These are phyloP conservation scores for Haemorhous mexicanus DNA, from an alignment of 2,113 vertebrate species.

Conservation along the genomic window DNA sequence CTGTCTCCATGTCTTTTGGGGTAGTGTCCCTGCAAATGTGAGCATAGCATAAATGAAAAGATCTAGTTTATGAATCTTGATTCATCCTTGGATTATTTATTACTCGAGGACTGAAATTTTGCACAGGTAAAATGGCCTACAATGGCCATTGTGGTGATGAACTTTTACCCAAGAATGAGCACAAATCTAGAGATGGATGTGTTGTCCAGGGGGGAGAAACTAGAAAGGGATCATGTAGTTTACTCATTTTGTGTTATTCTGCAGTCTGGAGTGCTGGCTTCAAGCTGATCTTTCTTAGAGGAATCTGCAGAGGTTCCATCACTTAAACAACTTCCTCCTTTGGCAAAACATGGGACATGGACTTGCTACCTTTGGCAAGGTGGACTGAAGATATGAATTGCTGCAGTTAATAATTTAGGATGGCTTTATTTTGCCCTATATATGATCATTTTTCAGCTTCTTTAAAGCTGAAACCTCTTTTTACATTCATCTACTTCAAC, in stretches of 20 bases:
- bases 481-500: not conserved
- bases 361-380: not conserved
- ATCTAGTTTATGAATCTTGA: not conserved
- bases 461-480: not conserved
- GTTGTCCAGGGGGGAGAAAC: not conserved
- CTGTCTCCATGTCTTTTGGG: not conserved
- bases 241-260: not conserved
- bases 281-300: not conserved
- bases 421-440: not conserved
- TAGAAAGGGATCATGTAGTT: not conserved
- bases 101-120: not conserved
- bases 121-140: not conserved
- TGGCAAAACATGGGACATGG: not conserved
- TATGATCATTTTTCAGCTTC: not conserved
- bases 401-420: not conserved
- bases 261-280: not conserved
- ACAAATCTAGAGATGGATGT: not conserved
- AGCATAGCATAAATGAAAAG: not conserved
- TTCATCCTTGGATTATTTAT: not conserved
- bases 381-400: not conserved
- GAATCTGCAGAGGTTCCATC: not conserved
- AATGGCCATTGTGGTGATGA: rapidly evolving
- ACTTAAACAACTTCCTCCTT: not conserved
- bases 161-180: not conserved
- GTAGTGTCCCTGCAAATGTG: not conserved